Base-by-base conservation (phyloP, 2,888 invertebrate species). In the Aphodius granarius region DNA sequence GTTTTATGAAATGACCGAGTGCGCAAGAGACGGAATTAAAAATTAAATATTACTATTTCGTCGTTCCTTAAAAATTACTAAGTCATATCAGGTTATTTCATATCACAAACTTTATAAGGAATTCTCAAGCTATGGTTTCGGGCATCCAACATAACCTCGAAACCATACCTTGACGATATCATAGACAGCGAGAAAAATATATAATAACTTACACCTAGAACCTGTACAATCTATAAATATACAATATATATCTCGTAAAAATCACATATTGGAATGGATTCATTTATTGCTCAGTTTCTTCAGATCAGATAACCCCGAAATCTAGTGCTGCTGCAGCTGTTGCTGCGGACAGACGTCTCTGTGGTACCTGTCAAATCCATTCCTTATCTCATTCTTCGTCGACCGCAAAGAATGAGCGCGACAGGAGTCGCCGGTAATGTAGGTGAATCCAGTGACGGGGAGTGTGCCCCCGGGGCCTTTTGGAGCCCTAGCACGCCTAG, bases 401-500 rank as follows among this genome's bases (percentile, higher is more conserved):
- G 86, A 82, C 77, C 86, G 82, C 78, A 86, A 82, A 83, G 89
- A 88, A 86, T 89, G 86, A 83, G 89, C 86, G 82, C 91, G 88
- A 84, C 91, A 91, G 81, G 89, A 87, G 81, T 92, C 93, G 80
- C 92, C 91, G 83, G 92, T 92, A 84, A 93, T 92, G 89, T 93
- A 93, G 80, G 93, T 93, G 89, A 93, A 94, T 79, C 93, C 94
- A 87, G 92, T 91, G 84, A 92, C 93, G 86, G 91, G 92, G 85
- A 91, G 90, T 84, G 91, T 91, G 87, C 91, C 91, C 84, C 90
- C 91, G 72, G 87, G 87, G 76, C 86, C 86, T 76, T 86, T 82
- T 17, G 86, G 84, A 86, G 87, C 87, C 77, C 90, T 88, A 83
- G 86, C 86, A 83, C 87, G 87, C 86, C 87, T 84, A 82, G 86